These are phyloP conservation scores for Habroteleia sp. DNA, from an alignment of 2,888 invertebrate species.

Conservation along the genomic window DNA sequence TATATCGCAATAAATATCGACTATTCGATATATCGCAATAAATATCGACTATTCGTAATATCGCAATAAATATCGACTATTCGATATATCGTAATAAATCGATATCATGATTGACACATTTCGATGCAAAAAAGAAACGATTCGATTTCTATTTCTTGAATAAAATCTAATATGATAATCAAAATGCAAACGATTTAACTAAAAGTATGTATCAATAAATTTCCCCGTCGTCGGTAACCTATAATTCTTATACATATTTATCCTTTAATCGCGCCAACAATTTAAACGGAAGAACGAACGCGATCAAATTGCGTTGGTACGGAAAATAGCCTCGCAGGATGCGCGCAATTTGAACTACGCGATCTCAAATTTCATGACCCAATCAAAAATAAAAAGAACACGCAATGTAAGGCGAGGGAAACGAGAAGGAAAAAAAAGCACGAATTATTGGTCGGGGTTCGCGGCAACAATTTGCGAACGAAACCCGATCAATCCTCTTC, in stretches of 20 bases:
- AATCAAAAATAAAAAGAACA: neutral
- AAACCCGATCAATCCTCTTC: slow-evolving; percentile 50
- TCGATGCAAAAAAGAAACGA: too few relatives aligned
- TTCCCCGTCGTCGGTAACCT: slow-evolving; percentile 10
- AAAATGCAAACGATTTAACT: too few relatives aligned
- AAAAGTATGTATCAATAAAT: too few relatives aligned
- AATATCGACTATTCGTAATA: too few relatives aligned
- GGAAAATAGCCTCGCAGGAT: slow-evolving; percentile 39
- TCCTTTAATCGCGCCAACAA: slow-evolving; percentile 49
- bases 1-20: too few relatives aligned
- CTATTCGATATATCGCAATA: too few relatives aligned
- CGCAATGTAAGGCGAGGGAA: too few relatives aligned
- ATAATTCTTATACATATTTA: slow-evolving; percentile 58
- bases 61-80: too few relatives aligned
- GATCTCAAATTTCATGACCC: slow-evolving; percentile 49
- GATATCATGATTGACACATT: too few relatives aligned
- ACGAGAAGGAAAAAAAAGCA: neutral
- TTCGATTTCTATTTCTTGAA: too few relatives aligned
- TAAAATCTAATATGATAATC: too few relatives aligned
- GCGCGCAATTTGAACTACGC: slow-evolving; percentile 50
- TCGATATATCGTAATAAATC: too few relatives aligned
- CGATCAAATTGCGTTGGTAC: slow-evolving; percentile 34
- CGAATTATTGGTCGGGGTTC: slow-evolving; percentile 20
- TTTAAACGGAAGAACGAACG: slow-evolving; percentile 42
- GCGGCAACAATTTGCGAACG: slow-evolving; percentile 33